Evolutionary conservation across 2,797 vertebrate genomes (phyloP), one percentile per base, ranked within the genome.

Genomic region (Margarornis squamiger): DNA sequence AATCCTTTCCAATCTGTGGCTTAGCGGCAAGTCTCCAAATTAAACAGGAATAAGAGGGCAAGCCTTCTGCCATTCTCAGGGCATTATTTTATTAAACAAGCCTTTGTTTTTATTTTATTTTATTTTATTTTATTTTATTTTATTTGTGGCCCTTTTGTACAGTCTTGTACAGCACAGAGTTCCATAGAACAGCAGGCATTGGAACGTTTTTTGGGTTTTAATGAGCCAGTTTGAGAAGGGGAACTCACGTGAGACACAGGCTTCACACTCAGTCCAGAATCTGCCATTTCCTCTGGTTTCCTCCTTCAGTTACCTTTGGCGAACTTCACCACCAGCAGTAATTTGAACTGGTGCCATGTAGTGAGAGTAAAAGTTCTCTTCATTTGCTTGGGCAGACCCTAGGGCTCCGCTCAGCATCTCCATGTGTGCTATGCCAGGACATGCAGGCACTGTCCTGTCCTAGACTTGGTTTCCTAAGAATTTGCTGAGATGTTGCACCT

Each of bases 371-470:
- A 49, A 63, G n/a, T 71, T 87, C 19, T 67, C n/a, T 90, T 36
- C 10, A 7, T 68, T 70, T 85, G 74, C 71, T 89, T 0, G 0
- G 68, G 61, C 74, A 74, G 23, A 84, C 21, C 21, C 14, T 6
- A 7, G 17, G 15, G 12, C 58, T 90, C 46, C 74, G 39, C 52
- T 93, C 49, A 76, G 13, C 52, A 11, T 61, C 49, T 72, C 54
- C 52, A 7, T 5, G 6, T 38, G 46, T 49, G 12, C 59, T 67
- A 0, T 49, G 13, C 38, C 73, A 76, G 51, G 71, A n/a, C 19
- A 26, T 0, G 1, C 13, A 19, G 34, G n/a, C 1, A 1, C 41
- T 82, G 76, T 68, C 29, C 65, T 78, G 7, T 34, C 55, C 55
- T 74, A 39, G 36, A 22, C 17, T 65, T 84, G n/a, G 7, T 70